Base-by-base conservation (phyloP, 2,888 invertebrate genomes). In the Drosophila nigricruria region DNA sequence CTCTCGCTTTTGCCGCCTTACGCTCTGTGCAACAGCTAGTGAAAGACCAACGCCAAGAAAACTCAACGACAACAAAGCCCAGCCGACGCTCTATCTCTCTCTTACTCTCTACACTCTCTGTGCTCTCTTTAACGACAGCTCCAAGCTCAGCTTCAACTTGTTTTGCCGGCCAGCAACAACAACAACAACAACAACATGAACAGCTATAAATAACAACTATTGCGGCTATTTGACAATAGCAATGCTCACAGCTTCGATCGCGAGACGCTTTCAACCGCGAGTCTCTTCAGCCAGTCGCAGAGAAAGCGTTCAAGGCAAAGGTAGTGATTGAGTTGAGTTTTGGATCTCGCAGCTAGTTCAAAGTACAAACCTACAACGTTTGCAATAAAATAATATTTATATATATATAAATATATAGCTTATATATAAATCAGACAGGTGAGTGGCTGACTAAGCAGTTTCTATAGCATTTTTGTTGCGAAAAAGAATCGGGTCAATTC, bases 301-400 rank as follows among this genome's bases (percentile, higher is more conserved):
- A 77, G 77, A 83, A 83, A 80, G 77, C 91, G 90, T 91, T 86
- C 91, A 88, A 91, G 89, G 88, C 90, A 90, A 91, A 92, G 92
- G 92, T 92, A 92, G 91, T 87, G 64, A 59, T 71, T 63, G 59
- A 62, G 66, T 56, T 32, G 47, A 36, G 58, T 56, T 49, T 42
- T 38, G 38, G 53, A 38, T 38, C 32, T 36, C 36, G 36, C 20
- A 42, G 68, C 56, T 52, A 73, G 75, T 85, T 65, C 70, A 82
- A 86, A 85, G 75, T 82, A 71, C 74, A 81, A 58, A 52, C 10
- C 49, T 32, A 38, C 66, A 64, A 47, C 47, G 70, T 57, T 71
- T 64, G 50, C 67, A 68, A 59, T 67, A 36, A 36, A 23, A 45
- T 45, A 60, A 23, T 50, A 70, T 43, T 77, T 42, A 71, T 50